phyloP scores from a whole-genome alignment of 2,113 vertebrate genomes.

The Tachuris rubrigastra region DNA sequence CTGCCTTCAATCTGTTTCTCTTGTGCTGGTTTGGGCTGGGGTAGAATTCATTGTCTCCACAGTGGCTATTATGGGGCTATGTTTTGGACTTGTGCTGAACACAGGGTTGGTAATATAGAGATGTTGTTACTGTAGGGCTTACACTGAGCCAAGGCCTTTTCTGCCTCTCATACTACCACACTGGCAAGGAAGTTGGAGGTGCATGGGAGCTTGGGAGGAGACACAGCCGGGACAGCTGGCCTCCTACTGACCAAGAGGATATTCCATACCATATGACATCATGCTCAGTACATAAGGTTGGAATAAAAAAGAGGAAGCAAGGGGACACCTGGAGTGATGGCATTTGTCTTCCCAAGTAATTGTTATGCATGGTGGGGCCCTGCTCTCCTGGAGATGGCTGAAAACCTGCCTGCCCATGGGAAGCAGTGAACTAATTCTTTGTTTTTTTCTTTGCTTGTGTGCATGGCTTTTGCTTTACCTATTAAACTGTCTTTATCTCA shows the following conservation, averaged over 20 bases:
- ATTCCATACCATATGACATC: background rate
- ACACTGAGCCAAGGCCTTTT: background rate
- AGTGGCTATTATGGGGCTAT: background rate
- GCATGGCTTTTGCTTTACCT: background rate
- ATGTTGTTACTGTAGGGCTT: background rate
- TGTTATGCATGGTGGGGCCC: background rate
- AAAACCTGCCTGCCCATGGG: too few relatives aligned
- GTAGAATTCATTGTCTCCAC: background rate
- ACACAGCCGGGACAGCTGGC: background rate
- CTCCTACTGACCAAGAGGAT: too few relatives aligned
- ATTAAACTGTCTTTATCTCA: background rate
- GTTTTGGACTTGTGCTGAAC: background rate
- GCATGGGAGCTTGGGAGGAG: background rate
- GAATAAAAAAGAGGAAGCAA: background rate
- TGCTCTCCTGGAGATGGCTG: background rate
- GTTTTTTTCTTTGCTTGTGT: background rate
- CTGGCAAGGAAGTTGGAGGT: background rate
- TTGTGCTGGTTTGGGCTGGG: background rate
- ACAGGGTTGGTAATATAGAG: background rate
- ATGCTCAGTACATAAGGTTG: too few relatives aligned
- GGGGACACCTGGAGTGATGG: accelerated
- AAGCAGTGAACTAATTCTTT: background rate
- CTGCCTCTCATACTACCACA: accelerated
- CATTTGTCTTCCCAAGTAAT: background rate
- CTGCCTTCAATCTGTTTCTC: background rate